A percentile compares a stretch with the other conserved stretches of the same genome.
Evolutionary conservation across 1,140 invertebrate species (phyloP).

Genomic region (Melanaphis sacchari): DNA sequence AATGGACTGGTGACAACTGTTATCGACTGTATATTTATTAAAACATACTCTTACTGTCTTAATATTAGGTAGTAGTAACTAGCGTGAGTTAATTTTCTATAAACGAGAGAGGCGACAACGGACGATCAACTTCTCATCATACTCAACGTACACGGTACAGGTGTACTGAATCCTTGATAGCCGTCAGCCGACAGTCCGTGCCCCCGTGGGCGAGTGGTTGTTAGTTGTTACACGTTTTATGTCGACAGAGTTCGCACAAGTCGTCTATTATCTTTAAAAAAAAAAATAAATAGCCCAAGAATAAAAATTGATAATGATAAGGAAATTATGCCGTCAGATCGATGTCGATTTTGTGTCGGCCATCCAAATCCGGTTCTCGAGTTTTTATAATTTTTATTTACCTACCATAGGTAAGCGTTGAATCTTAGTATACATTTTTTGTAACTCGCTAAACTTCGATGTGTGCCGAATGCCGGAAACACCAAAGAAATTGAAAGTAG

Average conservation of each 20-base stretch:
- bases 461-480: constrained; percentile 11
- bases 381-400: neutral
- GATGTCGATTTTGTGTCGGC: neutral
- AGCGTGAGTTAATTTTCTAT: neutral
- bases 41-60: too few relatives aligned
- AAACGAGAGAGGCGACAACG: neutral
- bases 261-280: neutral
- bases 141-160: too few relatives aligned
- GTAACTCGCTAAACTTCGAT: neutral
- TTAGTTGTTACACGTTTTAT: neutral
- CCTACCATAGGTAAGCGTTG: neutral
- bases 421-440: neutral
- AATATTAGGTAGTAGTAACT: neutral
- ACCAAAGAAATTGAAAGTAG: constrained; percentile 8
- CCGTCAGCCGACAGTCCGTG: neutral
- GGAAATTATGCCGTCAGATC: neutral
- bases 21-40: neutral
- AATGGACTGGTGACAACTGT: too few relatives aligned
- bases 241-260: neutral
- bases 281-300: neutral
- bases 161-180: too few relatives aligned
- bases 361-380: neutral
- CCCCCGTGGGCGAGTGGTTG: neutral
- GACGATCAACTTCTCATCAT: neutral
- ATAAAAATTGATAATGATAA: neutral